Evolutionary conservation across 2,888 invertebrate species (phyloP).

Genomic region (Physocephala rufipes): DNA sequence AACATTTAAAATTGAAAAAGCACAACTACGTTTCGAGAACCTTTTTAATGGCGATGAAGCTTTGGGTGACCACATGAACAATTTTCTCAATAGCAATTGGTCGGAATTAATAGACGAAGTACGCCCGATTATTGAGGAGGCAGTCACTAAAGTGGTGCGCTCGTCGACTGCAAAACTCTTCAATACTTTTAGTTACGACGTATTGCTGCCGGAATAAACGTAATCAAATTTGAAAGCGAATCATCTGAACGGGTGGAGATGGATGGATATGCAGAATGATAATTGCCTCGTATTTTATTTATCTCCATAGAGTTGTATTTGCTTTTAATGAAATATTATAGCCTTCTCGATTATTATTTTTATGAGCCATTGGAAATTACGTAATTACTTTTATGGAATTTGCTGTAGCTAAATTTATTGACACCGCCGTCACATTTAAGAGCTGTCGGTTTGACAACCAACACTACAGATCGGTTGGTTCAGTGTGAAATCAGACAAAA

Average conservation of each 20-base stretch:
- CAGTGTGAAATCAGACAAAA: too few relatives aligned
- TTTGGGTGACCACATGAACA: constrained; percentile 77
- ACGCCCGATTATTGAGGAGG: constrained; percentile 75
- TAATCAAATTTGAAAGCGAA: neutral
- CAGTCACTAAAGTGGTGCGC: constrained; percentile 70
- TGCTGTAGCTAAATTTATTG: too few relatives aligned
- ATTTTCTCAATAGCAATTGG: constrained; percentile 83
- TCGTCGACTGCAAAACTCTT: constrained; percentile 71
- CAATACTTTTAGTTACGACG: constrained; percentile 69
- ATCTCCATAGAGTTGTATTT: too few relatives aligned
- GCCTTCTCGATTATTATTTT: neutral
- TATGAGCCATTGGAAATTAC: neutral
- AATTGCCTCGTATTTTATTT: too few relatives aligned
- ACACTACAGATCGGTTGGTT: too few relatives aligned
- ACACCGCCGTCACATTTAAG: too few relatives aligned
- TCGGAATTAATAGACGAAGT: constrained; percentile 75
- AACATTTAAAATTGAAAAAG: constrained; percentile 74
- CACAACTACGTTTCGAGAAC: constrained; percentile 74
- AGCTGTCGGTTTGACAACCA: too few relatives aligned
- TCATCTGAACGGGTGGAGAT: too few relatives aligned
- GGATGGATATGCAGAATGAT: too few relatives aligned
- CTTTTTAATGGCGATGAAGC: constrained; percentile 78
- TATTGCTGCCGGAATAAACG: constrained; percentile 66
- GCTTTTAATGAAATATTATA: too few relatives aligned
- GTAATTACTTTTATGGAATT: neutral